Evolutionary conservation across 1,140 invertebrate genomes (phyloP).

Genomic region (Megathymus violae): DNA sequence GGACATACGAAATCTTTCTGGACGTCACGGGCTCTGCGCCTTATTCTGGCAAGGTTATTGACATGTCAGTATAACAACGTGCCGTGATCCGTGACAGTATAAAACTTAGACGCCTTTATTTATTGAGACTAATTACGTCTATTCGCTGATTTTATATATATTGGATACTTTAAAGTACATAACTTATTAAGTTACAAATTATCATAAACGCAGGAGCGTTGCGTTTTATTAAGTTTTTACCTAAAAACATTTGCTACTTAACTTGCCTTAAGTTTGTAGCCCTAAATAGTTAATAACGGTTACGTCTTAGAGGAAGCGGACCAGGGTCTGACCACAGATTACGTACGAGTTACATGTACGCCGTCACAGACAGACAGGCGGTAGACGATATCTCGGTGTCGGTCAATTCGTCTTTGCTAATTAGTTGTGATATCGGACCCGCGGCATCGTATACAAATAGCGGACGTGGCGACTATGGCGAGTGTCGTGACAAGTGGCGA

Average conservation of each 20-base stretch:
- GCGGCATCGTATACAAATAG: slow-evolving; percentile 47
- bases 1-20: neutral
- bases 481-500: slow-evolving; percentile 50
- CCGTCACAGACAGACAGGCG: neutral
- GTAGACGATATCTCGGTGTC: slow-evolving; percentile 11
- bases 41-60: slow-evolving; percentile 1
- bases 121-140: neutral
- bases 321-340: neutral
- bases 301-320: no score
- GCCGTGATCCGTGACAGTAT: neutral
- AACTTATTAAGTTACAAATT: no score
- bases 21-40: neutral
- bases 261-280: no score
- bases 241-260: no score
- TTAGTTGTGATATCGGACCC: slow-evolving; percentile 39
- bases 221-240: no score
- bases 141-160: no score
- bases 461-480: slow-evolving; percentile 34
- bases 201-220: no score
- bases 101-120: neutral
- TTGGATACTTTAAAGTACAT: no score
- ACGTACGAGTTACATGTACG: neutral
- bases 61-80: neutral
- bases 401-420: slow-evolving; percentile 43
- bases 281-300: no score